A percentile compares a stretch with the other conserved stretches of the same genome.
These are phyloP conservation scores for Drosophila orena DNA, from an alignment of 1,140 invertebrate species.

Conservation along the genomic window DNA sequence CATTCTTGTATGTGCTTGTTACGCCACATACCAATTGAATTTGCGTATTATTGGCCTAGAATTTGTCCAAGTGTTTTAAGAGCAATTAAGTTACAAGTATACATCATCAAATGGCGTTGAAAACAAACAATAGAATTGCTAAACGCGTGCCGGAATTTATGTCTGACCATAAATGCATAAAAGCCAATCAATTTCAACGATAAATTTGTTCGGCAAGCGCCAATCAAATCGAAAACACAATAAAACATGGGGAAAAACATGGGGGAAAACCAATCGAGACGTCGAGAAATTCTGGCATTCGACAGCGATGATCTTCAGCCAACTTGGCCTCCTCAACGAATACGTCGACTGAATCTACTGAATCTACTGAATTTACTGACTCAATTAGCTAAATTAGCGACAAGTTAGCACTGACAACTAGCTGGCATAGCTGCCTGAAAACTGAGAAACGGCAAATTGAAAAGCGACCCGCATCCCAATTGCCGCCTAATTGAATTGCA, in stretches of 20 bases:
- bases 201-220: constrained; percentile 27
- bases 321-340: constrained; percentile 25
- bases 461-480: constrained; percentile 65
- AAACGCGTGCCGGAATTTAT: constrained; percentile 37
- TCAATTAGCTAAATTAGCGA: constrained; percentile 76
- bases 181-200: constrained; percentile 53
- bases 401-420: constrained; percentile 62
- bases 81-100: constrained; percentile 42
- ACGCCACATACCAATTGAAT: not conserved
- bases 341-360: constrained; percentile 18
- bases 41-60: not conserved
- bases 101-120: constrained; percentile 21
- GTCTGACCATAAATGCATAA: constrained; percentile 43
- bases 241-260: constrained; percentile 36
- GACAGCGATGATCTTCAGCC: constrained; percentile 64
- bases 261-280: constrained; percentile 48
- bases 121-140: constrained; percentile 27
- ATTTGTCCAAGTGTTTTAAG: constrained; percentile 3
- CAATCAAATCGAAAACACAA: constrained; percentile 50
- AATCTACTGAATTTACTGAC: constrained; percentile 59
- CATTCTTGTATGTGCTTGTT: no score
- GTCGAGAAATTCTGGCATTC: constrained; percentile 23
- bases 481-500: constrained; percentile 76
- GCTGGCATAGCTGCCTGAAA: constrained; percentile 19
- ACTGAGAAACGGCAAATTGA: constrained; percentile 58